Base-by-base conservation (phyloP, 1,140 invertebrate genomes). In the Drosophila sp. region DNA sequence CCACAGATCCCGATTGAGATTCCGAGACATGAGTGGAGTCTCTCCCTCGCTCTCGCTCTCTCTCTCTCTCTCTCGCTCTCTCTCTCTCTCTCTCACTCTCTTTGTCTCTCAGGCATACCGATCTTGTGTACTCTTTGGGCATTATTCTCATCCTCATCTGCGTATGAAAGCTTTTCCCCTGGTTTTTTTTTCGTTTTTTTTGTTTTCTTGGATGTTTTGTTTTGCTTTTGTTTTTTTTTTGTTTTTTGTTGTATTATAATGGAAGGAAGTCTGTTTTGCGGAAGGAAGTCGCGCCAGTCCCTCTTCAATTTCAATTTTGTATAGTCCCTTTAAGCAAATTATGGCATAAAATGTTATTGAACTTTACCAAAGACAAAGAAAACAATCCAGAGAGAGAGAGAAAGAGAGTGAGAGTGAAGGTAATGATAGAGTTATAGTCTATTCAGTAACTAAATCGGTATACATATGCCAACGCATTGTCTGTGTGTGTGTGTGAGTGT, bases 241-340 rank as follows among this genome's bases (percentile, higher is more conserved):
- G 10, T 32, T 67, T 73, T 61, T 60, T 33, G 56, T 23, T 50
- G 7, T 50, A 47, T 50, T 50, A 50, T 50, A 50, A 50, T 50
- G 44, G 54, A 47, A 75, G 81, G 78, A 86, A 86, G 74, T 72
- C 56, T 55, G 29, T 57, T 29, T 66, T 69, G 72, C 76, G 74
- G 78, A 81, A 86, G 82, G 82, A 87, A 87, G 82, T 87, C 69
- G 78, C 67, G 67, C 66, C 78, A 69, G 70, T 76, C 58, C 50
- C 64, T 58, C 57, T 64, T 71, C 29, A 70, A 17, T 30, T 40
- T 25, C 29, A 29, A 63, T 47, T 47, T 47, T 47, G 44, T 23
- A 25, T 47, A 47, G 17, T 47, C 5, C 50, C 32, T 60, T 65
- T 70, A 79, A 79, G 79, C 75, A 81, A 85, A 85, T 81, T 81